Percentiles rank a stretch among this genome's conserved stretches.
Evolutionary conservation across 2,113 vertebrate species (phyloP).

Genomic region (Hydrochoerus hydrochaeris): DNA sequence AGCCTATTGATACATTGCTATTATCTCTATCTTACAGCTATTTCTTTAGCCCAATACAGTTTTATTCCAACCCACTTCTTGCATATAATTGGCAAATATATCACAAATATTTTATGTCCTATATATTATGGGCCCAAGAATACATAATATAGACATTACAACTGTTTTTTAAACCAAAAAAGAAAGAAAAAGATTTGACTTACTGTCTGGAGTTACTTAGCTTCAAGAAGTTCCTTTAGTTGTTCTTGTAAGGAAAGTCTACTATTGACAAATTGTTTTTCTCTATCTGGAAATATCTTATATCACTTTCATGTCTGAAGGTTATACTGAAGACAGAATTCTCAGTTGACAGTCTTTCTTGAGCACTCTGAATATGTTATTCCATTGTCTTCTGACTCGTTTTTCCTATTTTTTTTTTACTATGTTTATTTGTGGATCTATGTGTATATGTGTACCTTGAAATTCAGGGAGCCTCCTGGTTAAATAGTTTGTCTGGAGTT

Average conservation of each 20-base stretch:
- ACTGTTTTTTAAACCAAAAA: not conserved
- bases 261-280: not conserved
- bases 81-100: not conserved
- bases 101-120: not conserved
- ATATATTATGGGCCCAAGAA: not conserved
- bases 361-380: not conserved
- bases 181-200: not conserved
- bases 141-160: not conserved
- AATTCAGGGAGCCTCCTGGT: not conserved
- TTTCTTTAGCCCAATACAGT: not conserved
- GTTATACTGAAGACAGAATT: not conserved
- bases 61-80: not conserved
- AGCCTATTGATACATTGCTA: not conserved
- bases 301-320: not conserved
- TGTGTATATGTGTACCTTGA: not conserved
- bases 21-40: not conserved
- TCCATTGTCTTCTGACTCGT: too few species aligned
- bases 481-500: not conserved
- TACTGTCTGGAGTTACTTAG: not conserved
- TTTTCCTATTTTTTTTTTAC: too few species aligned
- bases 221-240: not conserved
- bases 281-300: not conserved
- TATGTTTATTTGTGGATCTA: not conserved
- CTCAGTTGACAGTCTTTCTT: not conserved
- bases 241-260: not conserved